These are phyloP conservation scores for Ellobium chinense DNA, from an alignment of 2,888 invertebrate species.

Conservation along the genomic window DNA sequence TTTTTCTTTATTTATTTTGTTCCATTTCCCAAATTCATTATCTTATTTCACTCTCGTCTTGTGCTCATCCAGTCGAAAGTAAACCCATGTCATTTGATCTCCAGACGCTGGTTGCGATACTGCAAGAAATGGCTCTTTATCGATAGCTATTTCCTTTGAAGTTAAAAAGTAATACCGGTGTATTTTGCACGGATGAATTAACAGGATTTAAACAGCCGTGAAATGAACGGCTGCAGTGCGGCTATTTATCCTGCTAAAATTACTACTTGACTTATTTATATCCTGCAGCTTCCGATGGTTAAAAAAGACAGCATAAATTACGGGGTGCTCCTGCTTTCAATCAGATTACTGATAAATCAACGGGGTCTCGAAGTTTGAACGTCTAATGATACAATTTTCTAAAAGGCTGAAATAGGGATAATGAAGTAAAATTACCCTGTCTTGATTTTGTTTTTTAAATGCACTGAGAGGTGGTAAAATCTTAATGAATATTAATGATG, in stretches of 20 bases:
- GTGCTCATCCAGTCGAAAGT: not conserved
- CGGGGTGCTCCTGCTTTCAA: not conserved
- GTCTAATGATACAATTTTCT: not conserved
- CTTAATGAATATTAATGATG: too few relatives aligned
- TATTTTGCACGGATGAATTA: constrained; percentile 25
- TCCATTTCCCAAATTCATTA: constrained; percentile 16
- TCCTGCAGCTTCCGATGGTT: not conserved
- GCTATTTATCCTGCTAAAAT: constrained; percentile 24
- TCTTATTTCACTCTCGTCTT: not conserved
- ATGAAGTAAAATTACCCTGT: not conserved
- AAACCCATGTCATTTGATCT: constrained; percentile 30
- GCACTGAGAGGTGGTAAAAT: too few relatives aligned
- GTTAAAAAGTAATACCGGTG: constrained; percentile 36
- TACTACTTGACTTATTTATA: constrained; percentile 33
- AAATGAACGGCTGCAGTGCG: constrained; percentile 18
- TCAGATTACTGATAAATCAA: not conserved
- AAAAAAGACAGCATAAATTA: not conserved
- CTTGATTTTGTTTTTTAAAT: too few relatives aligned
- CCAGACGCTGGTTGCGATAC: not conserved
- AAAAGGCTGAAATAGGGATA: not conserved
- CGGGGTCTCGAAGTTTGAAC: not conserved
- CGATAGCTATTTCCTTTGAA: constrained; percentile 32
- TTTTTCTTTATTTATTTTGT: not conserved
- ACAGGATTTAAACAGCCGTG: constrained; percentile 23
- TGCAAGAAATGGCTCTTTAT: constrained; percentile 24